Evolutionary conservation across 1,140 invertebrate genomes (phyloP).

Genomic region (Aphidius ervi): DNA sequence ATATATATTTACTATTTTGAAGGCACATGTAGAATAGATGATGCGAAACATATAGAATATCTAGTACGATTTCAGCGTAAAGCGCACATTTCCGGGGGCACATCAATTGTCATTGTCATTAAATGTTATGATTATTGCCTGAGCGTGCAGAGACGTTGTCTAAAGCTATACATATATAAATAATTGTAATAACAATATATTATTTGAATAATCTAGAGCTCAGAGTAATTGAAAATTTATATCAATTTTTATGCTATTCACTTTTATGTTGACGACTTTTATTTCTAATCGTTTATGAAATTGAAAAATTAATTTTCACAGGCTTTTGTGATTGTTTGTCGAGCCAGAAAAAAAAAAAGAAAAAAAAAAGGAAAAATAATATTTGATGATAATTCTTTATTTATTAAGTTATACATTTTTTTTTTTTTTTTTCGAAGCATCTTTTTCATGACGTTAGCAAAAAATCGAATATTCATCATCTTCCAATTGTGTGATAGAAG

Average conservation of each 20-base stretch:
- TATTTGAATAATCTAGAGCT: too few relatives aligned
- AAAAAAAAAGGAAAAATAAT: too few relatives aligned
- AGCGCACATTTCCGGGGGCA: conserved; percentile 37
- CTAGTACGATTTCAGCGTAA: conserved; percentile 31
- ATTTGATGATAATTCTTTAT: too few relatives aligned
- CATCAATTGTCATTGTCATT: conserved; percentile 55
- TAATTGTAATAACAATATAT: too few relatives aligned
- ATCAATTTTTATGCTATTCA: too few relatives aligned
- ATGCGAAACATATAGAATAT: conserved; percentile 19
- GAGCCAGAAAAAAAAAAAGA: too few relatives aligned
- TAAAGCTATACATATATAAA: conserved; percentile 44
- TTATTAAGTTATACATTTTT: neutral
- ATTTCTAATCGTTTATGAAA: too few relatives aligned
- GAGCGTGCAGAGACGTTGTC: conserved; percentile 36
- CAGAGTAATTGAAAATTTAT: too few relatives aligned
- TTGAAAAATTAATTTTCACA: too few relatives aligned
- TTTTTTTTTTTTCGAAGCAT: conserved; percentile 9
- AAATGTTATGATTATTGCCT: conserved; percentile 48
- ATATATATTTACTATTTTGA: neutral
- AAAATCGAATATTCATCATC: conserved; percentile 37
- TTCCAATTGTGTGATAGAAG: conserved; percentile 29
- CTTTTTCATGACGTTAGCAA: conserved; percentile 24
- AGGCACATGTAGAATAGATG: conserved; percentile 24
- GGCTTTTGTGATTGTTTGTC: too few relatives aligned
- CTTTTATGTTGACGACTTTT: too few relatives aligned